A percentile compares a stretch with the other conserved stretches of the same genome.
These are phyloP conservation scores for Anthoptus insignis DNA, from an alignment of 2,888 invertebrate species.

Conservation along the genomic window DNA sequence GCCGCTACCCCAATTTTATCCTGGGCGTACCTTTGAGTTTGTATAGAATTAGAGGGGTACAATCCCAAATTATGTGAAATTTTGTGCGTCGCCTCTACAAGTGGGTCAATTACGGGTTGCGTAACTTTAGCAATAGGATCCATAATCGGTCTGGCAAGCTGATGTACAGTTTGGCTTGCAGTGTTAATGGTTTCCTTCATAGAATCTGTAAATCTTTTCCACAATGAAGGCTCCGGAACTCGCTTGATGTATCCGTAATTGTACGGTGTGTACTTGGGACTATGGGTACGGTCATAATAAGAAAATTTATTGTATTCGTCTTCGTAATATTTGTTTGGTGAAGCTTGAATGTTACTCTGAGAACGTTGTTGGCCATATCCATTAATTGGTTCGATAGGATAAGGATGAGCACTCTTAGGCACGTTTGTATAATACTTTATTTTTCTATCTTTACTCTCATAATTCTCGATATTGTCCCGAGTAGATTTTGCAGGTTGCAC, in stretches of 20 bases:
- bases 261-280: conserved; percentile 83
- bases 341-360: conserved; percentile 70
- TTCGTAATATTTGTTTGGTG: conserved; percentile 78
- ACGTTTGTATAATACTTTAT: conserved; percentile 83
- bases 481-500: conserved; percentile 91
- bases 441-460: conserved; percentile 70
- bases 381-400: conserved; percentile 83
- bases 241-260: conserved; percentile 88
- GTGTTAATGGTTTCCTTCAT: conserved; percentile 91
- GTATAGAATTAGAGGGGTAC: conserved; percentile 77
- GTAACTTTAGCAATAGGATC: conserved; percentile 87
- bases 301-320: conserved; percentile 84
- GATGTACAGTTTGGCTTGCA: conserved; percentile 90
- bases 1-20: conserved; percentile 90
- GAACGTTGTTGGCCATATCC: conserved; percentile 77
- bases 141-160: conserved; percentile 88
- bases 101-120: conserved; percentile 90
- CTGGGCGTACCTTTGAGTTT: conserved; percentile 80
- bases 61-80: conserved; percentile 93
- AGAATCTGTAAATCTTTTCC: conserved; percentile 91
- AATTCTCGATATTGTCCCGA: conserved; percentile 70
- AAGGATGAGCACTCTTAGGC: conserved; percentile 86
- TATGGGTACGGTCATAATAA: conserved; percentile 82
- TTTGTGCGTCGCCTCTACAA: conserved; percentile 93
- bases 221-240: conserved; percentile 88